Base-by-base conservation (phyloP, 1,140 invertebrate species). In the Thereuonema tuberculata region DNA sequence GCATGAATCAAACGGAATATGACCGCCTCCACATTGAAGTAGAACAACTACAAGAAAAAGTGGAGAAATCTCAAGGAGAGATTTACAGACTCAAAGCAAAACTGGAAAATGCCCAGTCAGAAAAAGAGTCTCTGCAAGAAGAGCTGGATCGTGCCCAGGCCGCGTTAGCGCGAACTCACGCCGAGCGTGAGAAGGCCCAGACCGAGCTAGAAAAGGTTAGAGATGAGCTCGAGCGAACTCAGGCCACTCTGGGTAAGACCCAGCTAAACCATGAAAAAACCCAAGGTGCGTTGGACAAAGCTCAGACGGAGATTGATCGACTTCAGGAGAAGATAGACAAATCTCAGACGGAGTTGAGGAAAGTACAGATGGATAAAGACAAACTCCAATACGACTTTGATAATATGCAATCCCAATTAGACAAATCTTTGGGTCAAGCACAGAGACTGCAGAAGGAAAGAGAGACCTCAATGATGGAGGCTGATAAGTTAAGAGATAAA, bases 61-160 rank as follows among this genome's bases (percentile, higher is more conserved):
- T 91, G 48, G 88, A 92, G 72, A 92, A 93, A 74, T 90, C 88
- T 54, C 91, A 94, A 73, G 90, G 90, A 56, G 92, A 95, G 73
- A 90, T 95, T 46, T 94, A 94, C 70, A 80, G 90, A 68, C 78
- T 94, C 60, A 93, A 94, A 74, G 91, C 91, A 15, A 85, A 90
- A 70, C 76, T 95, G 66, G 92, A 94, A 77, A 94, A 94, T 75
- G 89, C 90, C 69, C 89, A 93, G 76, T 86, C 85, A 57, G 91
- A 95, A 75, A 88, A 91, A 68, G 89, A 93, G 67, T 92, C 86
- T 70, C 74, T 94, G 56, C 86, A 90, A 55, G 90, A 93, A 68
- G 90, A 94, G 74, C 85, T 91, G 68, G 90, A 75, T 54, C 61
- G 67, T 26, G 64, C 64, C 3, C 67, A 68, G 59, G 61, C 57